phyloP scores from a whole-genome alignment of 2,888 invertebrate species.

The Melangyna quadrimaculata region DNA sequence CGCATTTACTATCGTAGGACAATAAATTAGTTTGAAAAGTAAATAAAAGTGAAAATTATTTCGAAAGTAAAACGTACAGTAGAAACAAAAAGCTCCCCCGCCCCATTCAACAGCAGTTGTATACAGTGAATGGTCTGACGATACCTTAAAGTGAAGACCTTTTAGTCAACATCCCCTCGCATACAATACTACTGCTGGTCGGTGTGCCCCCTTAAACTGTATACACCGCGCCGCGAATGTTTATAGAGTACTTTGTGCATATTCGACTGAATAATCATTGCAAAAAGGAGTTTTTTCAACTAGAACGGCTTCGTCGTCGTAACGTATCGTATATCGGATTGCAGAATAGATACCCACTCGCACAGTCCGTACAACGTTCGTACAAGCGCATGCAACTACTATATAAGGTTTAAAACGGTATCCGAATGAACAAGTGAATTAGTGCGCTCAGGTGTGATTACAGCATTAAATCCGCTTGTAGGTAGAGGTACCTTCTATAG shows the following conservation, averaged over 20 bases:
- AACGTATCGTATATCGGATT: constrained; percentile 61
- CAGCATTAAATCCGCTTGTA: constrained; percentile 63
- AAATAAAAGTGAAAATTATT: constrained; percentile 56
- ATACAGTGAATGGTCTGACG: not conserved
- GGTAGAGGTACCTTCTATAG: constrained; percentile 1
- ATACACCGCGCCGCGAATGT: constrained; percentile 22
- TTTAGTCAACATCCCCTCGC: not conserved
- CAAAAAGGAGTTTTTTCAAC: constrained; percentile 70
- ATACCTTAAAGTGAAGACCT: constrained; percentile 48
- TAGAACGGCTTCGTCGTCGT: constrained; percentile 65
- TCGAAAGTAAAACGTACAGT: constrained; percentile 34
- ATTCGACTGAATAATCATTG: constrained; percentile 70
- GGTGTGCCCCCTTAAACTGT: constrained; percentile 11
- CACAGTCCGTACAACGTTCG: not conserved
- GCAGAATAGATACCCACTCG: constrained; percentile 46
- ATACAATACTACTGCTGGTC: not conserved
- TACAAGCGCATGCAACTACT: constrained; percentile 12
- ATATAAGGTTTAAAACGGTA: constrained; percentile 37
- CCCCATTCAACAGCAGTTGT: not conserved
- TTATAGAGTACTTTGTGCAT: constrained; percentile 65
- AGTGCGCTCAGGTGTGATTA: constrained; percentile 71
- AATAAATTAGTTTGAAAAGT: constrained; percentile 4
- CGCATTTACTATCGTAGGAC: not conserved
- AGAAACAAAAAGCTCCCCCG: not conserved
- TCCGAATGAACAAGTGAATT: constrained; percentile 67